Conservation (phyloP, 2,797 vertebrate species). For the Thalassophryne amazonica region DNA sequence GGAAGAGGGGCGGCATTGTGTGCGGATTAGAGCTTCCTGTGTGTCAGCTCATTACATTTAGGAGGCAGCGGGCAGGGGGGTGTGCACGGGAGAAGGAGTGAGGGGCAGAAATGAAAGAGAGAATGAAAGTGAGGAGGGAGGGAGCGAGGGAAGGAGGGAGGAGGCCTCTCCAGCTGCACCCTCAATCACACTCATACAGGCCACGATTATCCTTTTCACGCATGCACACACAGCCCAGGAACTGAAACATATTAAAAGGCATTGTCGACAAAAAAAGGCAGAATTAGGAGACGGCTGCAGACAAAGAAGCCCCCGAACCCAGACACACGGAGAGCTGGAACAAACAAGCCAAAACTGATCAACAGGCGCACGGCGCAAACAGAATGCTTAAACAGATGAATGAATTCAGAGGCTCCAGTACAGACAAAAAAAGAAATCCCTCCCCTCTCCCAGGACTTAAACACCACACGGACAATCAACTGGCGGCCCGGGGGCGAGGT, state of each 20-base stretch:
- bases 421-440: background rate
- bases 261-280: conserved; percentile 59
- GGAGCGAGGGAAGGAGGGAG: conserved; percentile 50
- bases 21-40: conserved; percentile 84
- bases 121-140: conserved; percentile 70
- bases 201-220: conserved; percentile 75
- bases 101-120: conserved; percentile 80
- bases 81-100: conserved; percentile 62
- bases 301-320: conserved; percentile 59
- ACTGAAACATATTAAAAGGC: conserved; percentile 79
- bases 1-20: conserved; percentile 76
- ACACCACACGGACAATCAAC: conserved; percentile 14
- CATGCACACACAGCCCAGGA: conserved; percentile 50
- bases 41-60: conserved; percentile 80
- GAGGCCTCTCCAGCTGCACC: conserved; percentile 80
- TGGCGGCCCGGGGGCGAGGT: too few species aligned
- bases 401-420: conserved; percentile 23
- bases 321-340: conserved; percentile 54
- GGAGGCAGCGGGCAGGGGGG: conserved; percentile 36
- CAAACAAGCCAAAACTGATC: conserved; percentile 55
- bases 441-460: background rate
- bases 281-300: conserved; percentile 70
- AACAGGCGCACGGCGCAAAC: conserved; percentile 47
- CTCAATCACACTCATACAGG: conserved; percentile 79
- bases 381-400: conserved; percentile 57